Conservation (phyloP, 2,113 vertebrate genomes). For the Anoplopoma fimbria region DNA sequence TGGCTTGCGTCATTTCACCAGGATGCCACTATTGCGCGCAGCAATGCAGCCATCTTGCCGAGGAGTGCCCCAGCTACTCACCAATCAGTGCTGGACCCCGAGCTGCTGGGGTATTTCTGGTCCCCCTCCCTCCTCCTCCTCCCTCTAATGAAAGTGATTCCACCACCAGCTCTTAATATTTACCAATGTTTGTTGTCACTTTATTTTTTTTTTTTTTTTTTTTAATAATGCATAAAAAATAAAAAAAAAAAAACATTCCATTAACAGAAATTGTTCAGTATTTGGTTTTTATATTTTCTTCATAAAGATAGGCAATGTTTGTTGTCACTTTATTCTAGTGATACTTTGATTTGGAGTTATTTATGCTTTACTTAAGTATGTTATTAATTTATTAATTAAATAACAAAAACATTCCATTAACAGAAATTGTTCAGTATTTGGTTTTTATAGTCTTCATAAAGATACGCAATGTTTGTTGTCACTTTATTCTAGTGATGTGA, state of each 20-base stretch:
- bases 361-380: background rate
- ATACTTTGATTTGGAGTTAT: background rate
- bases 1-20: constrained; percentile 81
- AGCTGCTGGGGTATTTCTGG: too few species aligned
- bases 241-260: too few species aligned
- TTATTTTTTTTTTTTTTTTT: too few species aligned
- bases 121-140: too few species aligned
- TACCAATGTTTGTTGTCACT: too few species aligned
- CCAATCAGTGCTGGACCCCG: constrained; percentile 53
- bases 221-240: too few species aligned
- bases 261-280: too few species aligned
- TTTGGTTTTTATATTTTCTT: background rate
- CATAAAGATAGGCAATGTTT: background rate
- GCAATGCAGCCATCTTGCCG: constrained; percentile 83
- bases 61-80: constrained; percentile 53
- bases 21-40: constrained; percentile 76
- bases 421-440: too few species aligned
- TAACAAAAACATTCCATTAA: background rate
- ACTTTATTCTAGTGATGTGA: background rate
- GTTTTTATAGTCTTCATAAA: background rate
- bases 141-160: background rate
- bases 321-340: background rate
- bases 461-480: background rate
- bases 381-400: background rate
- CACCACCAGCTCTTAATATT: background rate